Evolutionary conservation across 2,797 vertebrate species (phyloP), one percentile per base, ranked within the genome.

Genomic region (Onychomys arenicola): DNA sequence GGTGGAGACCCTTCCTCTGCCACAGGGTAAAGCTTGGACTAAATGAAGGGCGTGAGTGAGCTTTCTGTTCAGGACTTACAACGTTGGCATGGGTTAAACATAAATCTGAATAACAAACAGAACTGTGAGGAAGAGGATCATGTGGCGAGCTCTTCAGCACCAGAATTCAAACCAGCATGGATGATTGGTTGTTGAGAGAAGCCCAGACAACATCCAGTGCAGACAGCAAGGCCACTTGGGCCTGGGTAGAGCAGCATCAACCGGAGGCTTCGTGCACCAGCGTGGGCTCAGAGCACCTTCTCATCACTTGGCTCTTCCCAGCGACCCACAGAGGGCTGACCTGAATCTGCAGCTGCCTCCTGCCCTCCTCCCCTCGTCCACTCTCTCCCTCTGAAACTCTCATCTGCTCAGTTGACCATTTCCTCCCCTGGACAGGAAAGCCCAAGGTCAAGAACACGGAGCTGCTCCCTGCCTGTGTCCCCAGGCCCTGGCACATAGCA

Each of bases 381-480:
- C 19, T 7, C 2, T 29, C 37, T 16, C 17, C n/a, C 61, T 25
- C 63, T 16, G 40, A 55, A 11, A 34, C 5, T 55, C 88, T 71
- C 61, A 1, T 46, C 12, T 32, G 23, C 17, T 83, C 7, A 37
- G 49, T 25, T 2, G 13, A 55, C 34, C 2, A 14, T 61, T 55
- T 80, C 23, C 55, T 34, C 11, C 27, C 16, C 27, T 29, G 21
- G 85, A 65, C 25, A 52, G 65, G 0, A 34, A 81, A 90, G 37
- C 55, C 46, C 52, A 19, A 57, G 37, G 59, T 49, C 49, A 89
- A 61, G 80, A 21, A 19, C n/a, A 37, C 2, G 2, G 16, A 17
- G 43, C 40, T 37, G 63, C 4, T 5, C 32, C 43, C 49, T 5
- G 69, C 0, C 0, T n/a, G 27, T 2, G 29, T 25, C 29, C 34